Evolutionary conservation across 2,113 vertebrate genomes (phyloP).

Genomic region (Ammodytes marinus): DNA sequence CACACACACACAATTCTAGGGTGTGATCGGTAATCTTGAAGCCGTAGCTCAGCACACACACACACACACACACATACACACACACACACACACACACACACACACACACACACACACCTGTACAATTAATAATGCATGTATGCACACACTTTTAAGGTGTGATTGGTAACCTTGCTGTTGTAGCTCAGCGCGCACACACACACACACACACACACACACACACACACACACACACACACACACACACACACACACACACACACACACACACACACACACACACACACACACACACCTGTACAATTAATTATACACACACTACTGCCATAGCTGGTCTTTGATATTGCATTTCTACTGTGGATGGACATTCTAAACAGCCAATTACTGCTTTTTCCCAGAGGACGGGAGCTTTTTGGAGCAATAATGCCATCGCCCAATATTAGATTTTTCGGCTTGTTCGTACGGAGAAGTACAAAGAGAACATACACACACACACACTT

Average conservation of each 20-base stretch:
- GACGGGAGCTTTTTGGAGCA: not conserved
- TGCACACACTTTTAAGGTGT: no score
- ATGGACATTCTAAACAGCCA: constrained; percentile 42
- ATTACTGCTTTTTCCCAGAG: constrained; percentile 31
- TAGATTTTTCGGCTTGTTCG: constrained; percentile 15
- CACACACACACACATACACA: no score
- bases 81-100: no score
- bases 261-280: not conserved
- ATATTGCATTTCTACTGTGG: constrained; percentile 49
- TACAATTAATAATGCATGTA: no score
- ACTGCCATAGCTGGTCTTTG: constrained; percentile 39
- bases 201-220: constrained; percentile 2
- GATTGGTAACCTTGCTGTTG: no score
- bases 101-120: no score
- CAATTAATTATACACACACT: not conserved
- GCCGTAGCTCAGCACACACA: no score
- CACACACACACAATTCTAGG: not conserved
- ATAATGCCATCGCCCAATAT: constrained; percentile 40
- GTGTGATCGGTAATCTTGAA: no score
- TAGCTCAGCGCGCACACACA: no score
- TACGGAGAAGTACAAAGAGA: not conserved
- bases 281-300: no score
- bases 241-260: no score
- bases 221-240: constrained; percentile 1
- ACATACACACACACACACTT: not conserved